Conservation (phyloP, 2,888 invertebrate genomes). For the Agrotis puta region DNA sequence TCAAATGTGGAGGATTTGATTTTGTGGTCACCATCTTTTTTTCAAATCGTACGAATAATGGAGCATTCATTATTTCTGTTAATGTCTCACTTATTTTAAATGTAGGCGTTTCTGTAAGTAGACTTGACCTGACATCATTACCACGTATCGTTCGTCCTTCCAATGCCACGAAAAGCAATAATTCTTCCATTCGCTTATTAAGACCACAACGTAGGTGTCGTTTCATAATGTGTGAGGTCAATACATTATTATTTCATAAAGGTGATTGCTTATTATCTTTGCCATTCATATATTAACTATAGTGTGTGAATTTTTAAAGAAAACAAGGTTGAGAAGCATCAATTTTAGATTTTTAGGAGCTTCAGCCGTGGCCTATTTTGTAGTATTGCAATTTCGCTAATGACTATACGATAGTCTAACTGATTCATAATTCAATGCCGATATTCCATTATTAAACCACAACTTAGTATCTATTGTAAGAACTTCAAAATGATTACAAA, state of each 20-base stretch:
- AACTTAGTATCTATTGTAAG: constrained; percentile 6
- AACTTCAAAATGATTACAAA: constrained; percentile 4
- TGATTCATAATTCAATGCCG: constrained; percentile 30
- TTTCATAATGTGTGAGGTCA: constrained; percentile 71
- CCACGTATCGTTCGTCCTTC: constrained; percentile 68
- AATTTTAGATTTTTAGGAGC: constrained; percentile 34
- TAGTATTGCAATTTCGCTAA: constrained; percentile 29
- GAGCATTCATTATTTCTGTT: constrained; percentile 35
- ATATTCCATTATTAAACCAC: constrained; percentile 6
- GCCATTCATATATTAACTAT: constrained; percentile 59
- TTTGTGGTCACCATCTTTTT: constrained; percentile 29
- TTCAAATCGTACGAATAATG: constrained; percentile 34
- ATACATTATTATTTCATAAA: constrained; percentile 69
- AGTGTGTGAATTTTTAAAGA: constrained; percentile 49
- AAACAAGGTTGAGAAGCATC: constrained; percentile 51
- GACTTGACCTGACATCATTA: constrained; percentile 65
- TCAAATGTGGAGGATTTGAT: constrained; percentile 32
- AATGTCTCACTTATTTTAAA: constrained; percentile 38
- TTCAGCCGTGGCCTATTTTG: constrained; percentile 38
- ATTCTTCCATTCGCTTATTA: constrained; percentile 69
- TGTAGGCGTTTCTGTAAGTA: constrained; percentile 58
- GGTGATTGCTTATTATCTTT: constrained; percentile 60
- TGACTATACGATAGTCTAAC: constrained; percentile 28
- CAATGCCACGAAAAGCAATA: constrained; percentile 67
- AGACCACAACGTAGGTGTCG: constrained; percentile 66